A percentile compares a stretch with the other conserved stretches of the same genome.
Evolutionary conservation across 2,113 vertebrate genomes (phyloP).

Genomic region (Elachura formosa): DNA sequence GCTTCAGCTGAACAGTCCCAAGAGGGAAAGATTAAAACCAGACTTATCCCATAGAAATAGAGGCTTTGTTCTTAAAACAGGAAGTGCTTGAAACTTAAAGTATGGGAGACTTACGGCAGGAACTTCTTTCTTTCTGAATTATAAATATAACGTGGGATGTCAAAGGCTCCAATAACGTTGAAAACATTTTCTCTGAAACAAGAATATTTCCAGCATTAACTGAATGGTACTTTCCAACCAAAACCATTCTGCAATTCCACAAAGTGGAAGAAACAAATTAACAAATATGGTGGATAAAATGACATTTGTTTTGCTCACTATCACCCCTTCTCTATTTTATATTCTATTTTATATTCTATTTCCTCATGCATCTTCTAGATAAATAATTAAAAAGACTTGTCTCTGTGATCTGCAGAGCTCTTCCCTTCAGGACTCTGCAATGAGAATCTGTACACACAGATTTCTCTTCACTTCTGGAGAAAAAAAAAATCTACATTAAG

Average conservation of each 20-base stretch:
- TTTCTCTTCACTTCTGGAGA: background rate
- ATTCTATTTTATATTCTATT: background rate
- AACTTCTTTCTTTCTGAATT: constrained; percentile 94
- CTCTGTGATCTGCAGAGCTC: background rate
- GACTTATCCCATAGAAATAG: background rate
- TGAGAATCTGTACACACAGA: background rate
- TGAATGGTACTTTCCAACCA: background rate
- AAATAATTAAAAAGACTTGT: background rate
- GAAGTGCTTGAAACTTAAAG: background rate
- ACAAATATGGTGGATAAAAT: background rate
- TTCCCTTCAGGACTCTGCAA: background rate
- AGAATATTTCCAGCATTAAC: background rate
- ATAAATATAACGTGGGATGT: constrained; percentile 90
- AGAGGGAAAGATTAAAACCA: background rate
- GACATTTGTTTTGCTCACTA: background rate
- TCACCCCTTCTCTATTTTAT: background rate
- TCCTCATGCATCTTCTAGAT: background rate
- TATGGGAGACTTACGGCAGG: constrained; percentile 82
- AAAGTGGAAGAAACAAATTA: background rate
- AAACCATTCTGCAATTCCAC: background rate
- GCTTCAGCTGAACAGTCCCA: background rate
- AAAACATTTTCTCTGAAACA: constrained; percentile 89
- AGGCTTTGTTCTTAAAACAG: background rate
- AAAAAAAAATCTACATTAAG: background rate
- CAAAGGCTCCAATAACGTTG: constrained; percentile 95